phyloP scores from a whole-genome alignment of 2,113 vertebrate genomes.

The Leucosticte australis region DNA sequence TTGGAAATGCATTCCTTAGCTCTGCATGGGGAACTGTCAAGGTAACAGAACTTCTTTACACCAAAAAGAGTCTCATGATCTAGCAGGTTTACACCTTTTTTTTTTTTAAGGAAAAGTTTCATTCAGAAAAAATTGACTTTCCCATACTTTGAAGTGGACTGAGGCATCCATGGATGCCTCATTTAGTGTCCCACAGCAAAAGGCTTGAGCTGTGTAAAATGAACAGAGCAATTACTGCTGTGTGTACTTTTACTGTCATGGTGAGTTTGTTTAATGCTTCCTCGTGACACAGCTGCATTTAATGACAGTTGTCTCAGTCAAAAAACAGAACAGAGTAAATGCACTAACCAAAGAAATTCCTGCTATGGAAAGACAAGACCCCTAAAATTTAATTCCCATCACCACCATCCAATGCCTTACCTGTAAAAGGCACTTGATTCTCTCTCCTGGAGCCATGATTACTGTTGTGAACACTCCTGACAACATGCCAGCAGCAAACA shows the following conservation, averaged over 20 bases:
- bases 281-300: neutral
- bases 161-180: neutral
- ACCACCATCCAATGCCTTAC: conserved; percentile 66
- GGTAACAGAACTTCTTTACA: neutral
- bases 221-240: neutral
- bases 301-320: neutral
- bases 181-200: neutral
- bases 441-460: conserved; percentile 97
- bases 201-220: neutral
- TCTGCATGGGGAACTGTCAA: neutral
- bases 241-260: neutral
- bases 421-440: conserved; percentile 97
- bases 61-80: neutral
- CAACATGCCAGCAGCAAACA: conserved; percentile 95
- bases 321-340: neutral
- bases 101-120: neutral
- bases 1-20: neutral
- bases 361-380: neutral
- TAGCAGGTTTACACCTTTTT: neutral
- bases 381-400: neutral
- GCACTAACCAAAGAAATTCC: neutral
- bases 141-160: neutral
- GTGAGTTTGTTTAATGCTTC: neutral
- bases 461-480: conserved; percentile 95
- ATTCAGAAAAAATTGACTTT: neutral